Base-by-base conservation (phyloP, 92 coral and sea anemone species). In the Porites evermanni region DNA sequence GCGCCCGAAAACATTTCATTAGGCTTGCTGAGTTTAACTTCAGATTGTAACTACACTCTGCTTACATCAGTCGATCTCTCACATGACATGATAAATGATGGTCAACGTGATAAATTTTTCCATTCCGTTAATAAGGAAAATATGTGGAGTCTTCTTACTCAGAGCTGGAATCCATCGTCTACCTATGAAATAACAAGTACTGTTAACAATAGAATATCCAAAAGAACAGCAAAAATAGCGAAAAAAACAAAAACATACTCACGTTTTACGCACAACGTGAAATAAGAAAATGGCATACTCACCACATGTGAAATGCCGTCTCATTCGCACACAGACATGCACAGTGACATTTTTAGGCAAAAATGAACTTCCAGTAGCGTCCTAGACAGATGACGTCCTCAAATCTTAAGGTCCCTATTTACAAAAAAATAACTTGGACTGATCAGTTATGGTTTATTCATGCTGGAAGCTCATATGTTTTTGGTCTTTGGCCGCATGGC, bases 111-210 rank as follows among this genome's bases (percentile, higher is more conserved):
- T 58, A 24, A 24, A 24, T 24, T 24, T 24, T 24, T 24, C 26
- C 26, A 24, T 24, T 24, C 26, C 1, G 26, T 24, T 24, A 24
- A 24, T 24, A 24, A 24, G 26, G 26, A 24, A 24, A 24, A 24
- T 24, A 24, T 24, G 1, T 24, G 1, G 26, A 24, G 26, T 24
- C 26, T 66, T 24, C 72, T 47, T 67, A 65, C 84, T 80, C 84
- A 13, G 75, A 80, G 67, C 84, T 80, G 84, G 84, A 80, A 80
- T 80, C 84, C 84, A 80, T 80, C 74, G 84, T 80, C 75, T 65
- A 80, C 38, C 75, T 80, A 80, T 80, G 64, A 65, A 80, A 80
- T 66, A 80, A 64, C 23, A 80, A 80, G 84, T 74, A 80, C 84
- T 80, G 84, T 80, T 80, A 67, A 80, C 84, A 80, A 80, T 67